Evolutionary conservation across 2,797 vertebrate species (phyloP).

Genomic region (Rhinatrema bivittatum): DNA sequence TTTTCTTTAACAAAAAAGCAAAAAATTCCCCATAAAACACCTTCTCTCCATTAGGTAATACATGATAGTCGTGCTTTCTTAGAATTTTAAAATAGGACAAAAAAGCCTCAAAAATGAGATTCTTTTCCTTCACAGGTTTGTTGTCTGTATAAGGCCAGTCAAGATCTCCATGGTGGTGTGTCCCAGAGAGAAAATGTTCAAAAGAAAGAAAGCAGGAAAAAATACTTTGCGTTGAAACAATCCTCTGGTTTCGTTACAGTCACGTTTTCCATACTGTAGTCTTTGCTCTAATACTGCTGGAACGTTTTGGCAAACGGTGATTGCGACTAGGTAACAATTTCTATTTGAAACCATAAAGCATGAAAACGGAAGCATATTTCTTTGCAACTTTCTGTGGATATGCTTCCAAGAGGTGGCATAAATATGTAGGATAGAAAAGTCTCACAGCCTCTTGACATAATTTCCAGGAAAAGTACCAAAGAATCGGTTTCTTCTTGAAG

Average conservation of each 20-base stretch:
- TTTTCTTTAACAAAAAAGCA: background rate
- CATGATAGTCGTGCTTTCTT: conserved; percentile 5
- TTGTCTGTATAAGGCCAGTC: background rate
- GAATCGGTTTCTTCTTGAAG: conserved; percentile 89
- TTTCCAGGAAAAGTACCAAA: conserved; percentile 99
- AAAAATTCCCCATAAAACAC: too few relatives aligned
- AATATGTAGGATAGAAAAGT: conserved; percentile 47
- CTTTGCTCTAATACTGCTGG: conserved; percentile 38
- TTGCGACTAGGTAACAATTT: conserved; percentile 35
- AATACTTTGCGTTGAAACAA: background rate
- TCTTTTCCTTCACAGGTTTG: background rate
- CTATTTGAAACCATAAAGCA: conserved; percentile 38
- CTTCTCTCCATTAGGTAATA: conserved; percentile 9
- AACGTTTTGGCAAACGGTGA: conserved; percentile 29
- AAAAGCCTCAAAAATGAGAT: conserved; percentile 2
- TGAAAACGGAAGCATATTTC: conserved; percentile 44
- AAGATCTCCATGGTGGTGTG: conserved; percentile 10
- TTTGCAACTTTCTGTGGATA: conserved; percentile 48
- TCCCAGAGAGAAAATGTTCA: conserved; percentile 1
- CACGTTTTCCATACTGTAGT: conserved; percentile 8
- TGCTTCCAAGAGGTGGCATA: conserved; percentile 49
- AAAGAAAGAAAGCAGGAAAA: conserved; percentile 8
- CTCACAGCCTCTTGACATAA: conserved; percentile 93
- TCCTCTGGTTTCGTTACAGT: conserved; percentile 22
- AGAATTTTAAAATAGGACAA: background rate